Base-by-base conservation (phyloP, 1,140 invertebrate genomes). In the Pomacea maculata region DNA sequence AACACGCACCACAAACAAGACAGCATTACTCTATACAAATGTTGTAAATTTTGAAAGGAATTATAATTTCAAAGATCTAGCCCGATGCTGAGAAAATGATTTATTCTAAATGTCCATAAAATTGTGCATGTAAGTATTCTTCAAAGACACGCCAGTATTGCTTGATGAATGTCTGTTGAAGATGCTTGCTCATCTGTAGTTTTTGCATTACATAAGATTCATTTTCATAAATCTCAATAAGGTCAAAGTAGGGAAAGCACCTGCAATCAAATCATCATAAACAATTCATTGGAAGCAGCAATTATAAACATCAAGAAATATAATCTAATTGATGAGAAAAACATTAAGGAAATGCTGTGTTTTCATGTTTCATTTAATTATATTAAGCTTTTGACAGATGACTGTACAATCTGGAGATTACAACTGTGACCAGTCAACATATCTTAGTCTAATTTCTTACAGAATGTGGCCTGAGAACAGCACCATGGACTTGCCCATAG, bases 111-210 rank as follows among this genome's bases (percentile, higher is more conserved):
- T 87, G 81, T 64, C 82, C 83, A 80, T 85, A 87, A 45, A 79
- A 70, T 75, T 83, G 82, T n/a, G 82, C 80, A 76, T 86, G 83
- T 11, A 86, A 34, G 79, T 87, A 87, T 67, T 87, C 82, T 61
- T 87, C 84, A 84, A 88, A 87, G 34, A 86, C 64, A 19, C 82
- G 78, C 67, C 78, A 84, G 68, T 88, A 88, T 74, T 82, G 84
- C 14, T 83, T 82, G 15, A 82, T 75, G 82, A 86, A 88, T 21
- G 84, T 81, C 52, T 83, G 54, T 55, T 78, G 76, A 8, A 88
- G 74, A 17, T 73, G 70, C 29, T 78, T 63, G 74, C 83, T 86
- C 45, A 79, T 65, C 25, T 79, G 82, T 72, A 88, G 73, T 65
- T 78, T 82, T 76, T 85, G 83, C 25, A 82, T 57, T 7, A 87